Conservation (phyloP, 53 echinoderm and acorn worm species). For the Paracentrotus lividus region DNA sequence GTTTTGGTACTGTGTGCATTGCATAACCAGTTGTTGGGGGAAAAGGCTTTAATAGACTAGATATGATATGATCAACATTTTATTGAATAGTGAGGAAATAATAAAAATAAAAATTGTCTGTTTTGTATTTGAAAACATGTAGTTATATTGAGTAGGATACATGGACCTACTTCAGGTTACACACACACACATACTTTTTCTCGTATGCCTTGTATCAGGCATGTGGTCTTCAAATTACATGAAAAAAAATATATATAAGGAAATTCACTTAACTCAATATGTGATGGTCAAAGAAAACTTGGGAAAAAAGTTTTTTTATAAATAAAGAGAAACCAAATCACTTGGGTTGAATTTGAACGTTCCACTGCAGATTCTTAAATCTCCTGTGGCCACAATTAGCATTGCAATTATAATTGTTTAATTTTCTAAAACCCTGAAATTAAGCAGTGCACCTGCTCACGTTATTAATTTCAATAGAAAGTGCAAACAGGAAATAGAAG, state of each 20-base stretch:
- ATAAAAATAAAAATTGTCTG: too few relatives aligned
- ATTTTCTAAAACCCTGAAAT: not conserved
- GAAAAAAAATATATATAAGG: not conserved
- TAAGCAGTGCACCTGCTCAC: slow-evolving; percentile 5
- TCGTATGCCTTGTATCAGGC: too few relatives aligned
- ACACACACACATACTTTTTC: too few relatives aligned
- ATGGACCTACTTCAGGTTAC: too few relatives aligned
- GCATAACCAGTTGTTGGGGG: too few relatives aligned
- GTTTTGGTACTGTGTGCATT: too few relatives aligned
- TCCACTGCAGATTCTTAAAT: not conserved
- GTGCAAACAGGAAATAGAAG: not conserved
- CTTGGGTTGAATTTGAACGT: not conserved
- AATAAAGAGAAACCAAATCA: not conserved
- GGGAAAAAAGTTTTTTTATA: too few relatives aligned
- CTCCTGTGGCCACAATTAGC: not conserved
- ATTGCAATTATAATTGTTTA: not conserved
- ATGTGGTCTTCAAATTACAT: not conserved
- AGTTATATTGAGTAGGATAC: too few relatives aligned
- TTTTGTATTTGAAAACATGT: too few relatives aligned
- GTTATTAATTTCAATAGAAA: not conserved
- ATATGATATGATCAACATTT: too few relatives aligned
- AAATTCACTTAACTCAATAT: not conserved
- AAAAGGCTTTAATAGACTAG: too few relatives aligned
- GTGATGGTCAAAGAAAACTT: not conserved
- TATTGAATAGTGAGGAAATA: too few relatives aligned